Conservation (phyloP, 2,113 vertebrate genomes). For the Vidua chalybeata region DNA sequence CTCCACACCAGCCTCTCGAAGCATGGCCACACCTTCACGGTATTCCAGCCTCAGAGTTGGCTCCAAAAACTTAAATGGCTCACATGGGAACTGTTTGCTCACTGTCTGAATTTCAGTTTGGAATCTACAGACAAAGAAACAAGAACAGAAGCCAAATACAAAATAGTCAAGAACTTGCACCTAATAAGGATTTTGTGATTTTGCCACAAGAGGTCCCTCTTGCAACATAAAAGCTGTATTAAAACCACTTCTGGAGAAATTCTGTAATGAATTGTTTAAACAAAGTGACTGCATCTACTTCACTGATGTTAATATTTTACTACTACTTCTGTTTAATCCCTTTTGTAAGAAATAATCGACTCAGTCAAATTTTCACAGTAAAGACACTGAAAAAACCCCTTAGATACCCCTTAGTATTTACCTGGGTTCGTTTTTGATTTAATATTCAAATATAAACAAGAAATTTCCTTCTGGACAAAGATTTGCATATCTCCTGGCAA, state of each 20-base stretch:
- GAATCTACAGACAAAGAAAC: slow-evolving; percentile 75
- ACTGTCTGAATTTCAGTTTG: slow-evolving; percentile 96
- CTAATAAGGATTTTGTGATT: not conserved
- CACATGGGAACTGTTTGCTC: slow-evolving; percentile 91
- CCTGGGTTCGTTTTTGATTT: not conserved
- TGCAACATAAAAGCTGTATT: not conserved
- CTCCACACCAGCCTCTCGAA: slow-evolving; percentile 90
- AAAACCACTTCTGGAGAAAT: not conserved
- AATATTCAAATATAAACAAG: not conserved
- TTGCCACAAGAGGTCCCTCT: slow-evolving; percentile 74
- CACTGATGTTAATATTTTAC: not conserved
- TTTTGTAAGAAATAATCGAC: not conserved
- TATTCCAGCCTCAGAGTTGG: slow-evolving; percentile 95
- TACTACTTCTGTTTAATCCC: not conserved
- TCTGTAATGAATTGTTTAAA: not conserved
- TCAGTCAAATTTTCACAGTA: not conserved
- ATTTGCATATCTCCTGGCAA: slow-evolving; percentile 5
- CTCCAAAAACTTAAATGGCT: slow-evolving; percentile 98
- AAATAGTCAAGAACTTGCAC: not conserved
- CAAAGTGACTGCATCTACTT: slow-evolving; percentile 2
- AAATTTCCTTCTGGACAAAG: not conserved
- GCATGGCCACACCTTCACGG: slow-evolving; percentile 90
- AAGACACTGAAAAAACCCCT: not conserved
- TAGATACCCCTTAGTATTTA: not conserved
- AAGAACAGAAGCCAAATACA: not conserved